Evolutionary conservation across 2,888 invertebrate genomes (phyloP), one percentile per base, ranked within the genome.

Genomic region (Drosophila ezoana): DNA sequence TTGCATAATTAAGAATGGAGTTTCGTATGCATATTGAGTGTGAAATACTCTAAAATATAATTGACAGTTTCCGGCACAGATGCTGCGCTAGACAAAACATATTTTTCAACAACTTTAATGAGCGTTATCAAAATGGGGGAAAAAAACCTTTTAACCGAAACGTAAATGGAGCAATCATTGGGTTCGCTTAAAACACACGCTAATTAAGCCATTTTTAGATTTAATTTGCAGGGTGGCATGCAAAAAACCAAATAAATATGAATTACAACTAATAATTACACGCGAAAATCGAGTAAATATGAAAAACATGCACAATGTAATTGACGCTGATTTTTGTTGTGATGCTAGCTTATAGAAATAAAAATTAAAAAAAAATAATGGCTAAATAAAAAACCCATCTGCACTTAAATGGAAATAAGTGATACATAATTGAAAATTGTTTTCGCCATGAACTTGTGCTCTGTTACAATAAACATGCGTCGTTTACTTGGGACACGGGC

Each of bases 381-480:
- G 8, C 8, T 8, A 28, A 2, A 41, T 35, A 47, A 44, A 64
- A 54, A 49, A 51, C 28, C 28, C 37, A 78, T 14, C 59, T 76
- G 48, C 8, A 56, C 59, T 67, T 71, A 64, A 62, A 16, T 28
- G 37, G 13, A 41, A 49, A 48, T 62, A 75, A 52, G 37, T 48
- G 40, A 11, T 37, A 14, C 37, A 78, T 65, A 63, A 79, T 72
- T 79, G 77, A 47, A 79, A 85, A 88, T 88, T 80, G 75, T 56
- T 85, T 86, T 88, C 68, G 78, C 83, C 88, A 68, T 83, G 83
- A 83, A 83, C 83, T 83, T 83, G 88, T 18, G 41, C 53, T 63
- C 20, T 44, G 63, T 75, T 58, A 59, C 57, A 52, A n/a, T 49
- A 47, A 45, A 40, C 70, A 18, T 64, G 64, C 41, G 64, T 49